phyloP scores from a whole-genome alignment of 2,113 vertebrate genomes.

The Galeopterus variegatus region DNA sequence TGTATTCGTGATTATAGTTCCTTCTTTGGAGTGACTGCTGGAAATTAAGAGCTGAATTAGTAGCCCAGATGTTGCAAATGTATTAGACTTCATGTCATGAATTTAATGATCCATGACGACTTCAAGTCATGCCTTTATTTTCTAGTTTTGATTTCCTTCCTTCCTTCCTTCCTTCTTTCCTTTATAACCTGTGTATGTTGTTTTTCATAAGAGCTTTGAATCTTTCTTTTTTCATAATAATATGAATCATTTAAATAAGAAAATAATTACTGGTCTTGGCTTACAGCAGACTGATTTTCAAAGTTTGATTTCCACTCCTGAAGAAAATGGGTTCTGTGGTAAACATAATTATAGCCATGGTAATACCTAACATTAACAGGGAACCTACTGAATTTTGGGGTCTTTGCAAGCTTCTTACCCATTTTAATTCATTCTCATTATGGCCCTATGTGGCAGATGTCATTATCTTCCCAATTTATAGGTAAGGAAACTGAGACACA shows the following conservation, averaged over 20 bases:
- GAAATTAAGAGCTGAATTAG: neutral
- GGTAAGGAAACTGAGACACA: neutral
- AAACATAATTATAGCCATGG: neutral
- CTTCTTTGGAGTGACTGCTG: neutral
- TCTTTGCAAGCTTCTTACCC: slow-evolving; percentile 10
- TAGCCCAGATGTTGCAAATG: neutral
- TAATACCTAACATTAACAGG: neutral
- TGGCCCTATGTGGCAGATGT: neutral
- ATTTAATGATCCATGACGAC: neutral
- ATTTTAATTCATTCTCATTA: neutral
- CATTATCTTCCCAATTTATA: neutral
- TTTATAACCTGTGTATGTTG: neutral
- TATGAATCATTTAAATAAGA: neutral
- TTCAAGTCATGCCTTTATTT: neutral
- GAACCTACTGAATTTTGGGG: neutral
- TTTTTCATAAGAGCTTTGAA: neutral
- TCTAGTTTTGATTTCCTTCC: neutral
- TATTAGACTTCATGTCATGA: neutral
- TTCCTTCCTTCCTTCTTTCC: neutral
- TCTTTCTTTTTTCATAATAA: neutral
- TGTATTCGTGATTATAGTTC: neutral
- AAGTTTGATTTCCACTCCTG: neutral
- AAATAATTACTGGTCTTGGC: neutral
- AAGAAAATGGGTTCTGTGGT: neutral
- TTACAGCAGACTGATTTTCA: neutral